Evolutionary conservation across 1,140 invertebrate genomes (phyloP), one percentile per base, ranked within the genome.

Genomic region (Sipha flava): DNA sequence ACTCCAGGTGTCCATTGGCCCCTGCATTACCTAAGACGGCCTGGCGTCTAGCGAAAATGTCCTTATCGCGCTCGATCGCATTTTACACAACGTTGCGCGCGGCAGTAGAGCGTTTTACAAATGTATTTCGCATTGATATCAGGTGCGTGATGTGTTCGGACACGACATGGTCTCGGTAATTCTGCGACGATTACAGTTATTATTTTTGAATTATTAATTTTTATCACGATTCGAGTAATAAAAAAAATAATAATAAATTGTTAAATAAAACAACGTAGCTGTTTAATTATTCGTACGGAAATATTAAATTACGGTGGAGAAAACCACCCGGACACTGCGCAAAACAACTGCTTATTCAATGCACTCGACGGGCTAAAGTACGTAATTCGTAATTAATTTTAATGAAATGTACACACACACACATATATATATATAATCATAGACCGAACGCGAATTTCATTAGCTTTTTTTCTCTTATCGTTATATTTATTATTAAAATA

Each of bases 181-280:
- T 37, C 23, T 5, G 18, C 18, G 59, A 64, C 21, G 59, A 64
- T 37, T 64, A 64, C 59, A 37, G 62, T 37, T 14, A 66, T 66
- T 66, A 66, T 66, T 23, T 31, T 40, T 21, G 23, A 66, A 23
- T 21, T 23, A 66, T 66, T 37, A 66, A 21, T n/a, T 40, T 66
- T 66, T 40, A 66, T 66, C 62, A 66, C 62, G 62, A 66, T 62
- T 66, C n/a, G 34, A 40, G n/a, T 66, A 40, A 62, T n/a, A 37
- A 18, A 12, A 66, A 37, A 64, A 37, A 34, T n/a, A n/a, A n/a
- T n/a, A n/a, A n/a, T n/a, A n/a, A n/a, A n/a, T n/a, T n/a, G n/a
- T n/a, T n/a, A 34, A 62, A 31, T 16, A 7, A 62, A 31, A 34
- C 23, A 12, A 16, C n/a, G n/a, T n/a, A n/a, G n/a, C 18, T 14